These are phyloP conservation scores for Macaca nemestrina DNA, from an alignment of 2,113 vertebrate species.

Conservation along the genomic window DNA sequence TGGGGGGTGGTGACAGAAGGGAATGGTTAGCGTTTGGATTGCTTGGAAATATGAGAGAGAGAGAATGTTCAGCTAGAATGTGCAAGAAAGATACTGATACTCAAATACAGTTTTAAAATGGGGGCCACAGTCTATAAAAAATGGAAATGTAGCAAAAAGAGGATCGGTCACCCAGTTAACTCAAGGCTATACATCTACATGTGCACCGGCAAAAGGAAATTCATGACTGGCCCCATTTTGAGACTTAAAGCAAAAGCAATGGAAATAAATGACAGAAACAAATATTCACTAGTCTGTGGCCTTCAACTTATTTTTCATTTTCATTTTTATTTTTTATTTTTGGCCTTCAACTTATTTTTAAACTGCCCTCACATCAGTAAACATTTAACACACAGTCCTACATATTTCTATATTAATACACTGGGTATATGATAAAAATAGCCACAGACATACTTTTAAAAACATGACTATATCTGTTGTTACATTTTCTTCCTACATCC, in stretches of 20 bases:
- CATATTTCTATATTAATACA: not conserved
- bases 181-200: not conserved
- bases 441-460: conserved; percentile 1
- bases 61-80: not conserved
- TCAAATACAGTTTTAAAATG: not conserved
- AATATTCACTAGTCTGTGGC: not conserved
- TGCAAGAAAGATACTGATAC: not conserved
- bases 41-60: not conserved
- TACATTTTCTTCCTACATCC: not conserved
- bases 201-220: not conserved
- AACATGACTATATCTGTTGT: not conserved
- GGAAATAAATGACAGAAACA: not conserved
- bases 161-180: not conserved
- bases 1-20: not conserved
- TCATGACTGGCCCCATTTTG: not conserved
- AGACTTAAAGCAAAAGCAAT: conserved; percentile 12
- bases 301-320: not conserved
- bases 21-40: not conserved
- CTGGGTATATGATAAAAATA: not conserved
- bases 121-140: not conserved
- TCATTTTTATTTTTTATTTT: too few relatives aligned
- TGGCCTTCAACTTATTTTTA: not conserved
- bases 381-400: not conserved
- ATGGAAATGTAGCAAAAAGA: not conserved
- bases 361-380: not conserved